phyloP scores from a whole-genome alignment of 2,797 vertebrate species.

The Gambusia yucatana region DNA sequence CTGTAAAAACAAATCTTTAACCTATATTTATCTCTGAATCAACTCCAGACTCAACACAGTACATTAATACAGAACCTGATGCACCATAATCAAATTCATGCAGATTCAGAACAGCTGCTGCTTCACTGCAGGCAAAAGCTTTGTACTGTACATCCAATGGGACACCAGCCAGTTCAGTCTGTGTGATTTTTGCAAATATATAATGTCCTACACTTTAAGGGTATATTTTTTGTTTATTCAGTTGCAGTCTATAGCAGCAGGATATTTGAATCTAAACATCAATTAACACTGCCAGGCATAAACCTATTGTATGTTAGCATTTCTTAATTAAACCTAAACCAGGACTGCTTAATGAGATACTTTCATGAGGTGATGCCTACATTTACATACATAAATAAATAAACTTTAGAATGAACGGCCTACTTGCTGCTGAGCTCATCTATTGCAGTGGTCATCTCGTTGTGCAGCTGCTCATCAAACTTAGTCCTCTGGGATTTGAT shows the following conservation, averaged over 20 bases:
- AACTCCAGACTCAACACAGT: not conserved
- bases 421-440: slow-evolving; percentile 94
- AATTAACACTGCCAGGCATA: not conserved
- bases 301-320: not conserved
- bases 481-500: slow-evolving; percentile 92
- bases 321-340: not conserved
- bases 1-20: slow-evolving; percentile 1
- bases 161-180: not conserved
- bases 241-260: not conserved
- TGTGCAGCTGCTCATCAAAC: slow-evolving; percentile 92
- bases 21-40: slow-evolving; percentile 12
- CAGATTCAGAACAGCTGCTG: slow-evolving; percentile 12
- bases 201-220: not conserved
- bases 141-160: not conserved
- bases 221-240: not conserved
- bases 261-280: not conserved
- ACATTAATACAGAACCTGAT: not conserved
- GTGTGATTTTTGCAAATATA: not conserved
- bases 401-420: slow-evolving; percentile 32
- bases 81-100: slow-evolving; percentile 11
- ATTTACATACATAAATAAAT: slow-evolving; percentile 9
- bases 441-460: slow-evolving; percentile 95
- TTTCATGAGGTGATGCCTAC: not conserved
- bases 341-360: not conserved
- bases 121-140: not conserved